These are phyloP conservation scores for Anaspis maculata DNA, from an alignment of 2,888 invertebrate genomes.

Conservation along the genomic window DNA sequence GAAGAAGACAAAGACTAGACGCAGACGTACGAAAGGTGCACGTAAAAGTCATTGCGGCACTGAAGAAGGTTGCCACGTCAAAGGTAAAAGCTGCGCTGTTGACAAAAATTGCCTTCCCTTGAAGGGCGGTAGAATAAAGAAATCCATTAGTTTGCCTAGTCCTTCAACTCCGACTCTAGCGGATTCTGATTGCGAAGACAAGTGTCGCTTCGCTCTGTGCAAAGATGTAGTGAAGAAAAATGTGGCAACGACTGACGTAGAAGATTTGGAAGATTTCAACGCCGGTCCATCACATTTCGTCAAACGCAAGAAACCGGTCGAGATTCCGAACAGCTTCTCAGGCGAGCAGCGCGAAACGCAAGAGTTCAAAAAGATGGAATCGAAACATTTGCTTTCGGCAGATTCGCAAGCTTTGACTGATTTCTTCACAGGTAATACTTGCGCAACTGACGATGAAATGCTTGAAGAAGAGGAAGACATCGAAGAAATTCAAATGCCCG, in stretches of 20 bases:
- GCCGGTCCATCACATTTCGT: too few relatives aligned
- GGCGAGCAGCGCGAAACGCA: background rate
- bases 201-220: slow-evolving; percentile 13
- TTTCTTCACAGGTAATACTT: background rate
- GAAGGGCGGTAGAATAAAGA: background rate
- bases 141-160: background rate
- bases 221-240: slow-evolving; percentile 13
- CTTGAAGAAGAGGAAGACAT: slow-evolving; percentile 21
- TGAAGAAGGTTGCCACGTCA: background rate
- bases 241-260: slow-evolving; percentile 5
- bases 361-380: background rate
- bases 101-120: too few relatives aligned
- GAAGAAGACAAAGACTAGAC: background rate
- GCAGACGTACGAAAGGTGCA: background rate
- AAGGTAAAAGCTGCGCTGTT: background rate
- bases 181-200: slow-evolving; percentile 15
- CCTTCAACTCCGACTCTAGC: slow-evolving; percentile 8
- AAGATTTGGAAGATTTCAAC: slow-evolving; percentile 1
- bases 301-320: background rate
- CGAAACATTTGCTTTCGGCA: background rate
- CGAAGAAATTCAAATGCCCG: slow-evolving; percentile 22
- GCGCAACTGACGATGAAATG: slow-evolving; percentile 39
- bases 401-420: background rate
- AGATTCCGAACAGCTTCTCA: background rate
- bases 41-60: background rate